Percentiles rank a stretch among this genome's conserved stretches.
Conservation (phyloP, 2,113 vertebrate genomes). For the Nothocercus nigrocapillus region DNA sequence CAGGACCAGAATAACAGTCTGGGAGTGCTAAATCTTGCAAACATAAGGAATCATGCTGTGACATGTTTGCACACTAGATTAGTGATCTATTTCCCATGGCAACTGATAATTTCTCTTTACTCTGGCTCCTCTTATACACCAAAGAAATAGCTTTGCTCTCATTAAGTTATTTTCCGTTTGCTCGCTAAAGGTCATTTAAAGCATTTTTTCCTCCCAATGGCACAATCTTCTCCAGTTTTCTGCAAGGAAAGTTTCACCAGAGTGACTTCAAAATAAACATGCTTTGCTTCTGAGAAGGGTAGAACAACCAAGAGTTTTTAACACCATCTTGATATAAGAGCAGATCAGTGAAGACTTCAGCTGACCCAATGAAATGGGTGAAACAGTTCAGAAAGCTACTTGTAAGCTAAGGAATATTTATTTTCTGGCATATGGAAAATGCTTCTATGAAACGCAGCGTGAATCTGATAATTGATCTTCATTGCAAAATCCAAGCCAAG, state of each 20-base stretch:
- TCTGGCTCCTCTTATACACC: neutral
- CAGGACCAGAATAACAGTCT: neutral
- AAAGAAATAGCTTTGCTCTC: neutral
- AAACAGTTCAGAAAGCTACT: neutral
- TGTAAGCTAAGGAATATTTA: neutral
- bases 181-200: neutral
- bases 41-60: neutral
- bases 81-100: neutral
- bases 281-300: neutral
- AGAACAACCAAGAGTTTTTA: slow-evolving; percentile 1
- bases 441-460: neutral
- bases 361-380: neutral
- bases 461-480: neutral
- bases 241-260: neutral
- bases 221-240: neutral
- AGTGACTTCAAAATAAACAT: neutral
- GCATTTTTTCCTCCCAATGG: neutral
- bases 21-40: neutral
- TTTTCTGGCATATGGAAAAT: neutral
- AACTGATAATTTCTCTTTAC: neutral
- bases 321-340: neutral
- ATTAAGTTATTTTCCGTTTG: neutral
- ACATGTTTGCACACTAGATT: neutral
- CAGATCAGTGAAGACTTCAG: neutral
- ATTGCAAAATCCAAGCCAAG: neutral